phyloP scores from a whole-genome alignment of 2,113 vertebrate genomes.

The Dissostichus mawsoni region DNA sequence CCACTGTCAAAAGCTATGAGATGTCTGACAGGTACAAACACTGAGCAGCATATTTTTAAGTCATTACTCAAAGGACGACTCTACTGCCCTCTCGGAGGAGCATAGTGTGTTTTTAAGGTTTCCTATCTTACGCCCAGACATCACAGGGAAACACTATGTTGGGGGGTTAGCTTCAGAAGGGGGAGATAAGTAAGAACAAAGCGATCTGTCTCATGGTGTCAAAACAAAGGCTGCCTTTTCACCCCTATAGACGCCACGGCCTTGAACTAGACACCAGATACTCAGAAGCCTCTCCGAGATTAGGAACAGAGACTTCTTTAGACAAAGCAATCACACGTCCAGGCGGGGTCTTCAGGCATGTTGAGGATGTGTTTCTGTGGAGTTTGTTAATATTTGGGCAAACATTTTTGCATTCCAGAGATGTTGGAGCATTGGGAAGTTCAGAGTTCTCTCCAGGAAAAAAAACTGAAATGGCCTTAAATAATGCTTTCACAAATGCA shows the following conservation, averaged over 20 bases:
- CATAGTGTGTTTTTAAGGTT: conserved; percentile 14
- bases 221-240: conserved; percentile 77
- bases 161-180: conserved; percentile 31
- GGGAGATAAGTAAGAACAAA: conserved; percentile 81
- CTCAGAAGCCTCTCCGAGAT: conserved; percentile 39
- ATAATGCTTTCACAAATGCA: background rate
- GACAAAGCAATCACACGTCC: conserved; percentile 70
- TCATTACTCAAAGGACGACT: background rate
- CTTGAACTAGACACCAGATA: conserved; percentile 69
- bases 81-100: background rate
- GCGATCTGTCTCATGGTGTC: conserved; percentile 68
- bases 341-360: conserved; percentile 20
- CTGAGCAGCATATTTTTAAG: conserved; percentile 3
- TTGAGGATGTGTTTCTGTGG: conserved; percentile 1
- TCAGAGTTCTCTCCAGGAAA: background rate
- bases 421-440: background rate
- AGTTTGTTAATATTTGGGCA: conserved; percentile 5
- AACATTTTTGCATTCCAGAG: conserved; percentile 10
- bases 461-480: background rate
- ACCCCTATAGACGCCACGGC: conserved; percentile 55
- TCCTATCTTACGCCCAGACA: conserved; percentile 45
- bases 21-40: background rate
- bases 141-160: conserved; percentile 45
- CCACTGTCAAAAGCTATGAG: background rate
- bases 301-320: conserved; percentile 60